These are phyloP conservation scores for Cheilosia vulpina DNA, from an alignment of 2,888 invertebrate species.

Conservation along the genomic window DNA sequence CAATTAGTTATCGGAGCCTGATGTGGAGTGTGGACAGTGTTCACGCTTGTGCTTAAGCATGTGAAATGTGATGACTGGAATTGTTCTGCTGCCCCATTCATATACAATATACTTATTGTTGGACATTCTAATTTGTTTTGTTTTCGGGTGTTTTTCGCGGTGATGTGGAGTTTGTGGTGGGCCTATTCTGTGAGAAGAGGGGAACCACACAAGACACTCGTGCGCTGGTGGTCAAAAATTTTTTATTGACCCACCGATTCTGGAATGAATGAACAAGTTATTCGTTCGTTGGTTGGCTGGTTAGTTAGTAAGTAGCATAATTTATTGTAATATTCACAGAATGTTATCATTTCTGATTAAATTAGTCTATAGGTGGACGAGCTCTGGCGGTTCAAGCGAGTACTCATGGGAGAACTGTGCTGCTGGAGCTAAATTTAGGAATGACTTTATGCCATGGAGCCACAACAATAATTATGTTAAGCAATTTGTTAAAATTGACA, in stretches of 20 bases:
- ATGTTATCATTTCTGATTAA: slow-evolving; percentile 2
- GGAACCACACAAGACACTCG: slow-evolving; percentile 11
- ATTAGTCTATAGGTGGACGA: slow-evolving; percentile 8
- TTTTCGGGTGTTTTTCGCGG: too few species aligned
- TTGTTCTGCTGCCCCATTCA: slow-evolving; percentile 7
- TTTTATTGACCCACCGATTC: slow-evolving; percentile 19
- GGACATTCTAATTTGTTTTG: slow-evolving; percentile 5
- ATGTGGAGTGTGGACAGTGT: not conserved
- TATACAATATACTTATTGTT: slow-evolving; percentile 16
- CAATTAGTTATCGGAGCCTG: slow-evolving; percentile 29
- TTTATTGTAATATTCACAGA: not conserved
- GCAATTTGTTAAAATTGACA: too few species aligned
- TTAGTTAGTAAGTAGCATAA: not conserved
- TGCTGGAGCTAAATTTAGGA: too few species aligned
- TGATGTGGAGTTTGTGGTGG: not conserved
- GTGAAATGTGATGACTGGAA: slow-evolving; percentile 22
- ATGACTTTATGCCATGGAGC: too few species aligned
- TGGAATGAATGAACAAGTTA: slow-evolving; percentile 29
- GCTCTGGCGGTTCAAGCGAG: not conserved
- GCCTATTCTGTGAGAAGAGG: not conserved
- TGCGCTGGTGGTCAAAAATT: not conserved
- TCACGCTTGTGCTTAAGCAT: slow-evolving; percentile 15
- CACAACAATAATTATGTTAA: too few species aligned
- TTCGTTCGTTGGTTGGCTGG: not conserved
- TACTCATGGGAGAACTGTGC: too few species aligned